These are phyloP conservation scores for Nymphalis c-album DNA, from an alignment of 2,888 invertebrate species.

Conservation along the genomic window DNA sequence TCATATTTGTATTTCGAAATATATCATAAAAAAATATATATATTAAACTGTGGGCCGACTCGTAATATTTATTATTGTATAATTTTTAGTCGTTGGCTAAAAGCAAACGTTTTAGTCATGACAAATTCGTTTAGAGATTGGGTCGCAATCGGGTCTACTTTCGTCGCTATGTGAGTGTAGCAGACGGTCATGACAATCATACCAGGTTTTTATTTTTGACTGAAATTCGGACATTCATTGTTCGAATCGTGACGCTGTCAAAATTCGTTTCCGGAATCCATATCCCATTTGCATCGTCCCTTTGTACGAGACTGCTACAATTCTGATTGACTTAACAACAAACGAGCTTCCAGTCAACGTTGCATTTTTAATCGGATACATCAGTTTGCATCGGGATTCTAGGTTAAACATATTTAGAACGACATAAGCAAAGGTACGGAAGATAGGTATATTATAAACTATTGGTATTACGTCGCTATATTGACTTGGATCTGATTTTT, in stretches of 20 bases:
- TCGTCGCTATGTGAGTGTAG: no score
- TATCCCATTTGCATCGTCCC: slow-evolving; percentile 17
- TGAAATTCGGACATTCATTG: slow-evolving; percentile 1
- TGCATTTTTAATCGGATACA: slow-evolving; percentile 35
- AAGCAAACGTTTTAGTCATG: no score
- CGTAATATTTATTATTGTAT: not conserved
- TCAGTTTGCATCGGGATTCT: slow-evolving; percentile 24
- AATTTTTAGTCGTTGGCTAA: no score
- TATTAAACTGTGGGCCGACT: not conserved
- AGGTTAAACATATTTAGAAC: slow-evolving; percentile 32
- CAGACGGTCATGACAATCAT: no score
- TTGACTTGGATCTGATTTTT: no score
- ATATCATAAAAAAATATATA: not conserved
- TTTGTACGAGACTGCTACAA: slow-evolving; percentile 17
- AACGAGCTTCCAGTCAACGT: slow-evolving; percentile 21
- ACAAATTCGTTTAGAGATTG: no score
- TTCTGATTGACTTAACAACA: slow-evolving; percentile 30
- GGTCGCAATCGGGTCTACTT: no score
- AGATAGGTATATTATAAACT: no score
- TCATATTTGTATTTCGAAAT: not conserved
- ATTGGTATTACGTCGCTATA: no score
- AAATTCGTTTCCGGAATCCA: slow-evolving; percentile 15
- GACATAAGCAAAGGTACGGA: not conserved
- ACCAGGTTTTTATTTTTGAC: not conserved
- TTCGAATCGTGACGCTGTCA: not conserved